phyloP scores from a whole-genome alignment of 1,140 invertebrate genomes.

The Papilio glaucus region DNA sequence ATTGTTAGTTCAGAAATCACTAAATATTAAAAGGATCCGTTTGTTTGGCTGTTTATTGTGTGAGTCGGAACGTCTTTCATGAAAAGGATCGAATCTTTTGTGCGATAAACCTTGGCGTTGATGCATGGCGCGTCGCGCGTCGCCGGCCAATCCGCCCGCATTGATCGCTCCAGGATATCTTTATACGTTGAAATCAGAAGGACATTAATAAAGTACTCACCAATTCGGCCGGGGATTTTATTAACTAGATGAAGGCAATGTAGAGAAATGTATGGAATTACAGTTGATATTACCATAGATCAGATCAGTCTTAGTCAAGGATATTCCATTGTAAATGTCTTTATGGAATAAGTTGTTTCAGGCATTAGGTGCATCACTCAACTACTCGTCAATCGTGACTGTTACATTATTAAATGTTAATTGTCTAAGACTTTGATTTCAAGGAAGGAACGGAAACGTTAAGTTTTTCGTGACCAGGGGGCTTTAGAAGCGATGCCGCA shows the following conservation, averaged over 20 bases:
- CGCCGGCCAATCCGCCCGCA: background rate
- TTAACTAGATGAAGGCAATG: background rate
- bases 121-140: background rate
- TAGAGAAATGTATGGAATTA: background rate
- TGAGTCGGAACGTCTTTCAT: background rate
- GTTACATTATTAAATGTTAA: background rate
- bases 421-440: too few relatives aligned
- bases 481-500: constrained; percentile 34
- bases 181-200: background rate
- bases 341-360: too few relatives aligned
- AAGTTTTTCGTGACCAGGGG: constrained; percentile 21
- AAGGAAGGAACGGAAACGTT: background rate
- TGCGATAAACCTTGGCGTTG: background rate
- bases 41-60: background rate
- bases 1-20: background rate
- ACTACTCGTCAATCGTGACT: background rate
- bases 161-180: background rate
- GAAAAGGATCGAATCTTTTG: background rate
- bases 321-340: too few relatives aligned
- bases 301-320: too few relatives aligned
- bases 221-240: background rate
- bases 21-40: background rate
- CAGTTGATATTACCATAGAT: too few relatives aligned
- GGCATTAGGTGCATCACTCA: too few relatives aligned
- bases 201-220: background rate